These are phyloP conservation scores for Valencia hispanica DNA, from an alignment of 2,797 vertebrate species.

Conservation along the genomic window DNA sequence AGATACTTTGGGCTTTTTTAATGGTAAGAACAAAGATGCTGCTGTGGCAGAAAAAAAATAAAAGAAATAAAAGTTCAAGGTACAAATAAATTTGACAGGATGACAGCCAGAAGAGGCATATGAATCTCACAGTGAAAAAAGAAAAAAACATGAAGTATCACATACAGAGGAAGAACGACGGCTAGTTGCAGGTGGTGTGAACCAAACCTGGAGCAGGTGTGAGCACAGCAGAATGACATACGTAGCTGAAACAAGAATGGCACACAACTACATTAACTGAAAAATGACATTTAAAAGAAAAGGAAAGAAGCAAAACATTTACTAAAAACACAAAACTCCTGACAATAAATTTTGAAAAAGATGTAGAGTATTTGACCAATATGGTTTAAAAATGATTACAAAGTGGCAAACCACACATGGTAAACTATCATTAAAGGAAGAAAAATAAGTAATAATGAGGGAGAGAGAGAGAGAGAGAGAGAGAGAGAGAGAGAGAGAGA, in stretches of 20 bases:
- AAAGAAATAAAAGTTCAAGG: background rate
- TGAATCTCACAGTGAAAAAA: background rate
- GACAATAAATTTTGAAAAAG: background rate
- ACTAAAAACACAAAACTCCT: background rate
- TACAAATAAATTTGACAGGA: slow-evolving; percentile 2
- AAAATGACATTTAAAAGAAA: background rate
- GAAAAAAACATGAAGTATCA: background rate
- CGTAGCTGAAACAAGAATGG: background rate
- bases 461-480: background rate
- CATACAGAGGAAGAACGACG: background rate
- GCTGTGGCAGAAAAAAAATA: background rate
- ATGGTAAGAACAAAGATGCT: slow-evolving; percentile 1
- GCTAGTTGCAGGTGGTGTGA: slow-evolving; percentile 5
- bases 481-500: background rate
- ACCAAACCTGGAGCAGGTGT: slow-evolving; percentile 2
- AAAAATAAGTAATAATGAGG: no score
- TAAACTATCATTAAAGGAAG: background rate
- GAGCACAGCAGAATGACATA: background rate
- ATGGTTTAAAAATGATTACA: background rate
- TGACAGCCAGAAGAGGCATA: background rate
- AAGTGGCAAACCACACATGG: background rate
- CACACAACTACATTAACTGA: background rate
- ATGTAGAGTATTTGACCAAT: background rate
- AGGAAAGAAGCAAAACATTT: background rate
- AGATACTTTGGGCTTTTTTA: background rate